phyloP scores from a whole-genome alignment of 2,113 vertebrate genomes.

The Glareola pratincola region DNA sequence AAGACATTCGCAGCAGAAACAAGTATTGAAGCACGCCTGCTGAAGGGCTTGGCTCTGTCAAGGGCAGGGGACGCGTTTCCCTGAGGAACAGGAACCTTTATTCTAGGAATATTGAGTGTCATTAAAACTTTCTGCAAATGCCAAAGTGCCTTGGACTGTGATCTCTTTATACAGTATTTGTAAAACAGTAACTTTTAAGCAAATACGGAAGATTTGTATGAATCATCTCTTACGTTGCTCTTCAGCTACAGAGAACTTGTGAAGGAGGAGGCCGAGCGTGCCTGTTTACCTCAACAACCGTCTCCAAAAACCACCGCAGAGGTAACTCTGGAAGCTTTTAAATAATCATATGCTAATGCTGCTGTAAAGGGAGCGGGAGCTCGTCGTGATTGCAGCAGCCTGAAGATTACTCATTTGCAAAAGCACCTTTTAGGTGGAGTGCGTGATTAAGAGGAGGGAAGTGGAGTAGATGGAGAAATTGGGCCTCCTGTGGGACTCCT shows the following conservation, averaged over 20 bases:
- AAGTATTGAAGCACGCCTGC: fast-evolving
- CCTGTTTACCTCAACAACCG: not conserved
- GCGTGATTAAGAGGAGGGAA: not conserved
- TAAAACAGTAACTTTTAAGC: not conserved
- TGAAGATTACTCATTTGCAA: not conserved
- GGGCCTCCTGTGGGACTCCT: not conserved
- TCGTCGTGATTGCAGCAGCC: not conserved
- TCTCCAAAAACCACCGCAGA: not conserved
- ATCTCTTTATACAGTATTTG: not conserved
- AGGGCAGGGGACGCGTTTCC: fast-evolving
- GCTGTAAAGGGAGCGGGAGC: not conserved
- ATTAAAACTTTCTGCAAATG: not conserved
- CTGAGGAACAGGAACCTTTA: not conserved
- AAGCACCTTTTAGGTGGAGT: not conserved
- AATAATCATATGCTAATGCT: not conserved
- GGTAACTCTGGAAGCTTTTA: not conserved
- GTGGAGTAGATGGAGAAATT: not conserved
- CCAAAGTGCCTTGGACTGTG: not conserved
- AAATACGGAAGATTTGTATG: not conserved
- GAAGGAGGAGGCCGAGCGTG: not conserved
- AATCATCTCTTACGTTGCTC: not conserved
- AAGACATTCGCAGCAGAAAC: not conserved
- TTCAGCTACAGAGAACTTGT: not conserved
- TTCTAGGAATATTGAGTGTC: not conserved
- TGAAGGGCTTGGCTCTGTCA: not conserved